Evolutionary conservation across 1,140 invertebrate genomes (phyloP).

Genomic region (Drosophila orena): DNA sequence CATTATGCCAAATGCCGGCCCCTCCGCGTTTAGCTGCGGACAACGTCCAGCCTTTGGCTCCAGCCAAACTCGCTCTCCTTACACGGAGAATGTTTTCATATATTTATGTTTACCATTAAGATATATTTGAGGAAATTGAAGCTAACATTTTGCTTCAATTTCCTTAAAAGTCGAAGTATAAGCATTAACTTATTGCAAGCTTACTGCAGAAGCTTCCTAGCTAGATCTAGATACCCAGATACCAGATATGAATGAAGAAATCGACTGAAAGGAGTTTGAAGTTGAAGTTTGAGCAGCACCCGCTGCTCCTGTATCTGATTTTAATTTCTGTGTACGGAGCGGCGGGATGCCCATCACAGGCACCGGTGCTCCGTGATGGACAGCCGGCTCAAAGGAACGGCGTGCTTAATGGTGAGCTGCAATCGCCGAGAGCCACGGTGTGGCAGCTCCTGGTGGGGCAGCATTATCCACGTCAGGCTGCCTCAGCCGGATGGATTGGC

Average conservation of each 20-base stretch:
- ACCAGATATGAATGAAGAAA: neutral
- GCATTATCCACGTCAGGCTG: slow-evolving; percentile 89
- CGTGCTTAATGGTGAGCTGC: slow-evolving; percentile 91
- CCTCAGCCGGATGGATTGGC: slow-evolving; percentile 73
- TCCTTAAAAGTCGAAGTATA: too few species aligned
- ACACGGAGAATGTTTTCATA: neutral
- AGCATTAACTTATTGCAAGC: neutral
- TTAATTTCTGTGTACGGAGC: slow-evolving; percentile 81
- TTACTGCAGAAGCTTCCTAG: neutral
- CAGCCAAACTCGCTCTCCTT: neutral
- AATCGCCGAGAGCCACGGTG: slow-evolving; percentile 89
- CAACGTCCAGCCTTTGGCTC: neutral
- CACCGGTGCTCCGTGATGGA: slow-evolving; percentile 89
- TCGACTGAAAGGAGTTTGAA: neutral
- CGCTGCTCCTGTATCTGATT: slow-evolving; percentile 86
- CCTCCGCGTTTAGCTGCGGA: slow-evolving; percentile 17
- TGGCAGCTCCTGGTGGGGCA: slow-evolving; percentile 90
- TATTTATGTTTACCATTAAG: too few species aligned
- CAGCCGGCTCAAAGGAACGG: slow-evolving; percentile 89
- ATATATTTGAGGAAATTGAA: too few species aligned
- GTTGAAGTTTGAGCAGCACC: neutral
- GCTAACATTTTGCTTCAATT: too few species aligned
- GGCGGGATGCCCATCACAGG: slow-evolving; percentile 90
- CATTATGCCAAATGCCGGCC: slow-evolving; percentile 83
- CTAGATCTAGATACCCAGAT: neutral